Evolutionary conservation across 2,113 vertebrate genomes (phyloP), one percentile per base, ranked within the genome.

Genomic region (Spea multiplicata): DNA sequence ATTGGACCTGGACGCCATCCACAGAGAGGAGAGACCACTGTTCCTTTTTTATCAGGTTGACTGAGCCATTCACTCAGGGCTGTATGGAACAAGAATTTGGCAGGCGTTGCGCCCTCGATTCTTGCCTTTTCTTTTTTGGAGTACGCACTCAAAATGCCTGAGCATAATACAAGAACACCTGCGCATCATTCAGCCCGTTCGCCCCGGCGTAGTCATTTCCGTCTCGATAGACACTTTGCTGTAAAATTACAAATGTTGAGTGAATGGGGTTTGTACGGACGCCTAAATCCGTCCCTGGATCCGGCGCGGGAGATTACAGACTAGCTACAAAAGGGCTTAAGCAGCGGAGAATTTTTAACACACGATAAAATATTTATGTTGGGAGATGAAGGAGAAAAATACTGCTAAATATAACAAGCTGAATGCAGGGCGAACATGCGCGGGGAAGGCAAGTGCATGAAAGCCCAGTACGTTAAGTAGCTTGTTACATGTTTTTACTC

Each of bases 331-430:
- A 71, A 48, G 67, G 75, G 48, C 75, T 70, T 70, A 46, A 48
- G 71, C 71, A 61, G 48, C 71, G 71, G 55, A 49, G 75, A 71
- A 78, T 78, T 78, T 78, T 71, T 72, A 72, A 65, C 68, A 71
- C 76, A 78, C 65, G 68, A 78, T 78, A 53, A 78, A 78, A 78
- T 78, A 78, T 78, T 78, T 71, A 78, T 78, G 69, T 49, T 46
- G 76, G 61, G 69, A 72, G 76, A 78, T 71, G 76, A 72, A 72
- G 76, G 68, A 65, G 76, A 71, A 72, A 78, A 78, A 78, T 49
- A 72, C 48, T 10, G 44, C 59, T 78, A 78, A 71, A 78, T 78
- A 72, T 72, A 66, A 71, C 50, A 52, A 4, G 10, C 55, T 50
- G 46, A 49, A 44, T 65, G 59, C 10, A 8, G 9, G 46, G 16